A percentile compares a stretch with the other conserved stretches of the same genome.
These are phyloP conservation scores for Penaeus vannamei DNA, from an alignment of 1,140 invertebrate species.

Conservation along the genomic window DNA sequence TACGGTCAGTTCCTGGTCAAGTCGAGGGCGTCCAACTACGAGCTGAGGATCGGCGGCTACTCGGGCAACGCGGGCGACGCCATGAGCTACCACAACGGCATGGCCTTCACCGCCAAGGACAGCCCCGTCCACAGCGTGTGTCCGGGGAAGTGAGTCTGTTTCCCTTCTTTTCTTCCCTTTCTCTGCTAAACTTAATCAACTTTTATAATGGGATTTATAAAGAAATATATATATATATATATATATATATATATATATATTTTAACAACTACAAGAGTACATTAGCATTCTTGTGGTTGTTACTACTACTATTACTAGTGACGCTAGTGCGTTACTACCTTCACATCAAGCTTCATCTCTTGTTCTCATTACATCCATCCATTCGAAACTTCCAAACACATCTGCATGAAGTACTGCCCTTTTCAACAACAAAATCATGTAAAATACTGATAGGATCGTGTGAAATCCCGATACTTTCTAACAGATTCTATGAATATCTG, in stretches of 20 bases:
- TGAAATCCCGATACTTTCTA: no score
- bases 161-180: no score
- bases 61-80: constrained; percentile 66
- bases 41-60: constrained; percentile 66
- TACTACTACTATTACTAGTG: neutral
- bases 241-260: constrained; percentile 18
- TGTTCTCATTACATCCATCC: no score
- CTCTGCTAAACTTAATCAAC: no score
- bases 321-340: neutral
- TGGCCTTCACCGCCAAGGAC: constrained; percentile 69
- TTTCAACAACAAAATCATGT: no score
- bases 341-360: no score
- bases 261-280: neutral
- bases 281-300: neutral
- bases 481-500: no score
- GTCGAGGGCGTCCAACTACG: constrained; percentile 57
- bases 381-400: no score
- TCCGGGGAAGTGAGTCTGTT: constrained; percentile 64
- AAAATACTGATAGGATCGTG: no score
- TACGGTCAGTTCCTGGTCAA: constrained; percentile 66
- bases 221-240: neutral
- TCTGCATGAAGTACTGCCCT: no score
- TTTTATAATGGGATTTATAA: no score
- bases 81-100: constrained; percentile 64
- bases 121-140: constrained; percentile 68